Percentiles rank a stretch among this genome's conserved stretches.
These are phyloP conservation scores for Drosophila mimica DNA, from an alignment of 2,888 invertebrate genomes.

Conservation along the genomic window DNA sequence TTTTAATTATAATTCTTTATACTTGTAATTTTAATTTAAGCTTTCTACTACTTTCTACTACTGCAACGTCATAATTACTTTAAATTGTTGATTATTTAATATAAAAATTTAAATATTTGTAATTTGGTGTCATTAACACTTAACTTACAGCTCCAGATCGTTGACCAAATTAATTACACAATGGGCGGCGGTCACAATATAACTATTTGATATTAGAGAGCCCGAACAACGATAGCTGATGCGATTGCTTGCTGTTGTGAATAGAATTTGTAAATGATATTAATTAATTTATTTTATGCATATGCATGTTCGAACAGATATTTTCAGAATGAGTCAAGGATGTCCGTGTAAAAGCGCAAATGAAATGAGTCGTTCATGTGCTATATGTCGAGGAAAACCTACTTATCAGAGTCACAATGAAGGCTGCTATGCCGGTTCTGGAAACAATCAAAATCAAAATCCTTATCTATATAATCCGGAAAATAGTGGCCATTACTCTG, in stretches of 20 bases:
- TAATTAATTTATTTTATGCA: slow-evolving; percentile 1
- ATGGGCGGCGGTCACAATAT: slow-evolving; percentile 88
- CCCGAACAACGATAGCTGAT: slow-evolving; percentile 85
- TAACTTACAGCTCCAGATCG: slow-evolving; percentile 85
- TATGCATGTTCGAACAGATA: slow-evolving; percentile 1
- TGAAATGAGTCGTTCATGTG: slow-evolving; percentile 10
- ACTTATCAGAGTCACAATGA: background rate
- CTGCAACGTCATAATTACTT: background rate
- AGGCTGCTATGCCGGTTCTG: background rate
- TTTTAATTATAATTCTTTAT: background rate
- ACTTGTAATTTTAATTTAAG: background rate
- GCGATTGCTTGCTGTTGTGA: slow-evolving; percentile 69
- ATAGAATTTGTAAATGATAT: background rate
- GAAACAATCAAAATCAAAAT: background rate
- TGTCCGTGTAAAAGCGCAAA: slow-evolving; percentile 47
- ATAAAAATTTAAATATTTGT: background rate
- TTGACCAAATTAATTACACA: slow-evolving; percentile 86
- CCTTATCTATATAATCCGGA: too few species aligned
- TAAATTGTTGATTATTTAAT: background rate
- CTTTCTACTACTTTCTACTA: background rate
- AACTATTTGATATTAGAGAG: slow-evolving; percentile 86
- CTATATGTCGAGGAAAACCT: slow-evolving; percentile 1
- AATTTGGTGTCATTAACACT: background rate
- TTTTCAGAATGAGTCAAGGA: slow-evolving; percentile 30
- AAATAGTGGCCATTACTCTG: slow-evolving; percentile 1